A percentile compares a stretch with the other conserved stretches of the same genome.
These are phyloP conservation scores for Enteromius unitaeniatus DNA, from an alignment of 2,797 vertebrate species.

Conservation along the genomic window DNA sequence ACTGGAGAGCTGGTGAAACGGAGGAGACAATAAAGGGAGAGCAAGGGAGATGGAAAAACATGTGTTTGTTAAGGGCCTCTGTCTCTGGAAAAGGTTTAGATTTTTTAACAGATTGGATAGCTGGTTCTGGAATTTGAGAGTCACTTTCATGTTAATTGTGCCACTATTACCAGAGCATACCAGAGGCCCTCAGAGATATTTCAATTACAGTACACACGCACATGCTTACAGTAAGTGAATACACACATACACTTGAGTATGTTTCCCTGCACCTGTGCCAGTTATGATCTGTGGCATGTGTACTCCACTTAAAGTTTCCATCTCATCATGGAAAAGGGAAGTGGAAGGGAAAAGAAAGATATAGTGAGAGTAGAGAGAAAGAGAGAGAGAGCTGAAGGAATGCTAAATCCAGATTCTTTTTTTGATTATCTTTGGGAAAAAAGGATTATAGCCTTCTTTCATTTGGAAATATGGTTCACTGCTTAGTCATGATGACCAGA, in stretches of 20 bases:
- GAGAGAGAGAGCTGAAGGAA: not conserved
- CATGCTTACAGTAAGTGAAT: slow-evolving; percentile 62
- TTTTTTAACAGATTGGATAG: slow-evolving; percentile 43
- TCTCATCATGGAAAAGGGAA: slow-evolving; percentile 58
- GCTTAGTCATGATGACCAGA: slow-evolving; percentile 37
- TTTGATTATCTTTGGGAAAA: not conserved
- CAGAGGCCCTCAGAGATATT: slow-evolving; percentile 52
- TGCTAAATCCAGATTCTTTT: not conserved
- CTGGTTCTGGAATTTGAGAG: slow-evolving; percentile 51
- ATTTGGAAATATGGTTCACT: slow-evolving; percentile 34
- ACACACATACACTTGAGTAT: slow-evolving; percentile 34
- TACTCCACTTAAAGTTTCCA: slow-evolving; percentile 57
- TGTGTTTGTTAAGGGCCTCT: slow-evolving; percentile 21
- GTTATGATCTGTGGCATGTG: slow-evolving; percentile 51
- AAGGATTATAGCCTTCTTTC: slow-evolving; percentile 9
- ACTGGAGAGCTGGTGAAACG: slow-evolving; percentile 20
- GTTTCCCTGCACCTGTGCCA: slow-evolving; percentile 53
- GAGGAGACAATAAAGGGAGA: slow-evolving; percentile 22
- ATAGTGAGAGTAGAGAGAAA: not conserved
- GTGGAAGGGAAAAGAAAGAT: not conserved
- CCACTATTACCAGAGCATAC: slow-evolving; percentile 54
- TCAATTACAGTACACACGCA: slow-evolving; percentile 65
- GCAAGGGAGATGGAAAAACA: slow-evolving; percentile 13
- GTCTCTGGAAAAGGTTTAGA: slow-evolving; percentile 39
- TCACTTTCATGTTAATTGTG: slow-evolving; percentile 58